phyloP scores from a whole-genome alignment of 2,888 invertebrate species.

The Kuschelorhynchus macadamiae region DNA sequence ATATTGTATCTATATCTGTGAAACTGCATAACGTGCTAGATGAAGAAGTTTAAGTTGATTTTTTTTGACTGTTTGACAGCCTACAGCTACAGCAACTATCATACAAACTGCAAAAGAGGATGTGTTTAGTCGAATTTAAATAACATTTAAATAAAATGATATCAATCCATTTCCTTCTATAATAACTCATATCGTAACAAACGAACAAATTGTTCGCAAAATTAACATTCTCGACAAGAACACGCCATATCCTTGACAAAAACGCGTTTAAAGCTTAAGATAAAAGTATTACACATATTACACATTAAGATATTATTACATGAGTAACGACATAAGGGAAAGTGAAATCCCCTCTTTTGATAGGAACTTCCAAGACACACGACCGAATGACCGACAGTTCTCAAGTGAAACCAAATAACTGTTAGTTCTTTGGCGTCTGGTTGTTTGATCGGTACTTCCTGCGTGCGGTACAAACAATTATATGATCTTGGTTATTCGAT shows the following conservation, averaged over 20 bases:
- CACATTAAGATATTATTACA: slow-evolving; percentile 25
- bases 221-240: too few species aligned
- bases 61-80: too few species aligned
- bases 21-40: too few species aligned
- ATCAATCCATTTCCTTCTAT: too few species aligned
- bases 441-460: slow-evolving; percentile 44
- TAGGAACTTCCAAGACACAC: slow-evolving; percentile 45
- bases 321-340: slow-evolving; percentile 32
- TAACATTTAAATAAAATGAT: too few species aligned
- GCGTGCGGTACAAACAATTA: slow-evolving; percentile 15
- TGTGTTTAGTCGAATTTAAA: too few species aligned
- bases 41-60: too few species aligned
- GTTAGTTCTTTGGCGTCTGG: slow-evolving; percentile 44
- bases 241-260: slow-evolving; percentile 9
- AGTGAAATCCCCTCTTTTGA: slow-evolving; percentile 40
- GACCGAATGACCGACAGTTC: slow-evolving; percentile 50
- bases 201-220: too few species aligned
- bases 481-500: slow-evolving; percentile 10
- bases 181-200: too few species aligned
- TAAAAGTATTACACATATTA: slow-evolving; percentile 17
- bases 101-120: too few species aligned
- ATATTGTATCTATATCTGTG: too few species aligned
- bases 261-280: slow-evolving; percentile 11
- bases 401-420: slow-evolving; percentile 42
- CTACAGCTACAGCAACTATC: too few species aligned